Percentiles rank a stretch among this genome's conserved stretches.
phyloP scores from a whole-genome alignment of 2,888 invertebrate genomes.

The Eulithis prunata region DNA sequence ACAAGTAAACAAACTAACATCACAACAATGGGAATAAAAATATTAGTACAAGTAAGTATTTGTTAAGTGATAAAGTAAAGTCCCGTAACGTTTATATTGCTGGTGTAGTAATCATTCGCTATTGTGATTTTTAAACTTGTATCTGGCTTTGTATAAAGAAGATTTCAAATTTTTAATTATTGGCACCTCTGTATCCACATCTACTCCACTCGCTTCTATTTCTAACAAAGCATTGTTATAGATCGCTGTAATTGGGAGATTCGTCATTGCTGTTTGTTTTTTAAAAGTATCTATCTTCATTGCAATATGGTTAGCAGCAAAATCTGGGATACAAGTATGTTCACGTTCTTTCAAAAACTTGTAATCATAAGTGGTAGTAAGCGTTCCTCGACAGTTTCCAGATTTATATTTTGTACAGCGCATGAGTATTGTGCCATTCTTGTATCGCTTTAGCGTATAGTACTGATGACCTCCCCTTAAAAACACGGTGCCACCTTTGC shows the following conservation, averaged over 20 bases:
- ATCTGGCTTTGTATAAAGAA: slow-evolving; percentile 6
- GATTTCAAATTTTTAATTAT: slow-evolving; percentile 10
- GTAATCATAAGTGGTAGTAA: slow-evolving; percentile 9
- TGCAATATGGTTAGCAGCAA: slow-evolving; percentile 19
- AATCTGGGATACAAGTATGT: slow-evolving; percentile 20
- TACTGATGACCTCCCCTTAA: slow-evolving; percentile 16
- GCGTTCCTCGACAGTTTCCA: slow-evolving; percentile 11
- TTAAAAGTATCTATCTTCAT: slow-evolving; percentile 14
- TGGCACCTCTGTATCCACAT: slow-evolving; percentile 1
- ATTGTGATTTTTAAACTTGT: neutral
- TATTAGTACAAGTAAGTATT: too few species aligned
- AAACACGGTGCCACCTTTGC: slow-evolving; percentile 14
- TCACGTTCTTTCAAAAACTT: slow-evolving; percentile 10
- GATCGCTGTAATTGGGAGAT: slow-evolving; percentile 7
- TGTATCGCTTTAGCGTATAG: neutral
- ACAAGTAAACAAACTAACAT: too few species aligned
- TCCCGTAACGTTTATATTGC: too few species aligned
- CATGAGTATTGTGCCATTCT: slow-evolving; percentile 2
- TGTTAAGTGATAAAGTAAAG: too few species aligned
- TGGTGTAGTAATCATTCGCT: too few species aligned
- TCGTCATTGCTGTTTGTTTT: slow-evolving; percentile 6
- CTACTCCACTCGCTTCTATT: neutral
- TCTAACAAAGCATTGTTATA: slow-evolving; percentile 5
- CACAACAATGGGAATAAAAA: too few species aligned
- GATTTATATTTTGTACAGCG: slow-evolving; percentile 22